These are phyloP conservation scores for Conopomorpha cramerella DNA, from an alignment of 1,140 invertebrate genomes.

Conservation along the genomic window DNA sequence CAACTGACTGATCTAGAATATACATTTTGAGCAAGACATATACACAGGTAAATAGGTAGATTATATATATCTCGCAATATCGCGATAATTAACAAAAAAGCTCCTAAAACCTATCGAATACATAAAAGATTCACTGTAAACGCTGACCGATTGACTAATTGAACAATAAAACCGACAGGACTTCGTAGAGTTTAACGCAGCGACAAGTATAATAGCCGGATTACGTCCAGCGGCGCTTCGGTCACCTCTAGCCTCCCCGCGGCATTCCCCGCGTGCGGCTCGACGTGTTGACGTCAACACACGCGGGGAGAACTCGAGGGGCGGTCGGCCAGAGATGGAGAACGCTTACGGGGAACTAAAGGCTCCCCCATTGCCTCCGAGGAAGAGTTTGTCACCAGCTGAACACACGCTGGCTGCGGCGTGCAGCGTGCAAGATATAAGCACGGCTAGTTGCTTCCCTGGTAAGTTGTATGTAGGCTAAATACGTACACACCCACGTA, in stretches of 20 bases:
- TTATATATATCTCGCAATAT: too few species aligned
- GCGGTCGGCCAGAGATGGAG: neutral
- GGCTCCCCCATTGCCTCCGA: constrained; percentile 45
- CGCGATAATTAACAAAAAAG: too few species aligned
- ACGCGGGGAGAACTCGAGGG: constrained; percentile 7
- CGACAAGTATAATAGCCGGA: constrained; percentile 63
- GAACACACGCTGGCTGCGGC: constrained; percentile 28
- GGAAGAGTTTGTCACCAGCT: constrained; percentile 46
- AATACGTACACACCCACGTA: too few species aligned
- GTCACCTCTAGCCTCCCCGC: constrained; percentile 33
- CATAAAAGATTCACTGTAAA: too few species aligned
- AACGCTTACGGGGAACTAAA: constrained; percentile 34
- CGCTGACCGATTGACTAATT: too few species aligned
- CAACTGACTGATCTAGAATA: too few species aligned
- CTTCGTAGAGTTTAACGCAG: constrained; percentile 64
- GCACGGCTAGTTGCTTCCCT: constrained; percentile 15
- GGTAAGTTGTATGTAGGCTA: too few species aligned
- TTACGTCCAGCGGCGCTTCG: constrained; percentile 33
- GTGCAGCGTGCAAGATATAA: constrained; percentile 36
- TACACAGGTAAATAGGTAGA: too few species aligned
- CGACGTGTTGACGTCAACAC: constrained; percentile 18
- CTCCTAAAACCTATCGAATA: too few species aligned
- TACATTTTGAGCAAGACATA: too few species aligned
- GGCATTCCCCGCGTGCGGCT: constrained; percentile 35
- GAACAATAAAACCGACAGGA: constrained; percentile 46